Conservation (phyloP, 2,113 vertebrate species). For the Silurus glanis region DNA sequence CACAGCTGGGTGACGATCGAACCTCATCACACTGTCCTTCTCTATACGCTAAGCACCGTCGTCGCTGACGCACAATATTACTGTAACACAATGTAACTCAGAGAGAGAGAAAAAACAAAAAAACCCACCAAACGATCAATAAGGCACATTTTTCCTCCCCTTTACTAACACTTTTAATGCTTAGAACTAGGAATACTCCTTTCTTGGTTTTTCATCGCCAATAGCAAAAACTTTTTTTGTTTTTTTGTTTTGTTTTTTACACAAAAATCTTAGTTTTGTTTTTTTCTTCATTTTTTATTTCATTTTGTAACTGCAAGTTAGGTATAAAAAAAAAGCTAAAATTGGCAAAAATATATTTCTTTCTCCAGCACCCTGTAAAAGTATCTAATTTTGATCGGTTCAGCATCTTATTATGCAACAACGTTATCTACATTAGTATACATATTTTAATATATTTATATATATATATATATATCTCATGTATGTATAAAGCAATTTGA, state of each 20-base stretch:
- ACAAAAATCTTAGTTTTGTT: too few species aligned
- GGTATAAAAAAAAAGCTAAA: conserved; percentile 82
- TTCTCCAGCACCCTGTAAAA: conserved; percentile 86
- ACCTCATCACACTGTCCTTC: conserved; percentile 50
- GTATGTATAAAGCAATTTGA: conserved; percentile 84
- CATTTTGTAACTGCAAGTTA: conserved; percentile 80
- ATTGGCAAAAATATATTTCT: conserved; percentile 82
- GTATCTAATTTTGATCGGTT: conserved; percentile 78
- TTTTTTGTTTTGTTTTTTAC: conserved; percentile 53
- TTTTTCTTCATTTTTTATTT: conserved; percentile 55
- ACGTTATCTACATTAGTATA: conserved; percentile 78
- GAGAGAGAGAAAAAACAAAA: conserved; percentile 50
- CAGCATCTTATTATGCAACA: conserved; percentile 75
- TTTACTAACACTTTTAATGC: conserved; percentile 35
- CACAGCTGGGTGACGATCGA: conserved; percentile 53
- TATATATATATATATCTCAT: conserved; percentile 71
- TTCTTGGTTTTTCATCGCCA: conserved; percentile 59
- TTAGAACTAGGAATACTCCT: conserved; percentile 50
- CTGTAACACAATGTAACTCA: conserved; percentile 69
- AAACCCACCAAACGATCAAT: conserved; percentile 60
- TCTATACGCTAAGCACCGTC: conserved; percentile 64
- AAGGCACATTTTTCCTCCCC: conserved; percentile 76
- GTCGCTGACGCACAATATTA: conserved; percentile 71
- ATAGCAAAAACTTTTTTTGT: conserved; percentile 66
- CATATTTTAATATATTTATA: conserved; percentile 63